These are phyloP conservation scores for Dicaeum eximium DNA, from an alignment of 2,113 vertebrate genomes.

Conservation along the genomic window DNA sequence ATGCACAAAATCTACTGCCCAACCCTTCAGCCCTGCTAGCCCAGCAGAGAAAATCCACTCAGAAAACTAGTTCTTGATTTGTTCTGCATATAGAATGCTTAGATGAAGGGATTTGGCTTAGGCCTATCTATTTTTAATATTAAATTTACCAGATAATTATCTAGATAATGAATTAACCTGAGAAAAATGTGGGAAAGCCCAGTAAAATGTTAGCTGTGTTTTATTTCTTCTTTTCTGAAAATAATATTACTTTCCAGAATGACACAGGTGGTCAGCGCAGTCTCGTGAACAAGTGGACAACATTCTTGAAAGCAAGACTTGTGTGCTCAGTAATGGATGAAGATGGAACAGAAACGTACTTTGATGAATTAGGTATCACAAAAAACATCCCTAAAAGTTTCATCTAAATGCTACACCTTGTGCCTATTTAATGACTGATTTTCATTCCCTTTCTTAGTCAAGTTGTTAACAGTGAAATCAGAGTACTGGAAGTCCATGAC, in stretches of 20 bases:
- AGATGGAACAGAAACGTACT: slow-evolving; percentile 93
- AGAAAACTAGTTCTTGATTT: neutral
- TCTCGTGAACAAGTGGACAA: slow-evolving; percentile 98
- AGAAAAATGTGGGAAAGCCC: neutral
- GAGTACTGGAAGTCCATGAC: neutral
- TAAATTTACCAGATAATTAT: neutral
- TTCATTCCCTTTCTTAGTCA: neutral
- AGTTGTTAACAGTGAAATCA: neutral
- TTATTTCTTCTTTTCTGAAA: slow-evolving; percentile 22
- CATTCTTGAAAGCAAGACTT: slow-evolving; percentile 92
- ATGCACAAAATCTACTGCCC: neutral
- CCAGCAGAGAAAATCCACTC: neutral
- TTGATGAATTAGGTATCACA: slow-evolving; percentile 90
- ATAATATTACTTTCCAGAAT: slow-evolving; percentile 75
- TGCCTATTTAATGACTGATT: neutral
- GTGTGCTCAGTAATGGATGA: slow-evolving; percentile 95
- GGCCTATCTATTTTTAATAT: neutral
- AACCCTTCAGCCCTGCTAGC: neutral
- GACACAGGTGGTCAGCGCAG: slow-evolving; percentile 96
- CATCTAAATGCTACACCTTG: neutral
- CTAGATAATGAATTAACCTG: neutral
- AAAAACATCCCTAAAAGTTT: neutral
- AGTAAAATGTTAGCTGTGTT: neutral
- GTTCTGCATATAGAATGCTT: neutral
- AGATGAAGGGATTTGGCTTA: neutral